Base-by-base conservation (phyloP, 2,888 invertebrate genomes). In the Lucinisca nassula region DNA sequence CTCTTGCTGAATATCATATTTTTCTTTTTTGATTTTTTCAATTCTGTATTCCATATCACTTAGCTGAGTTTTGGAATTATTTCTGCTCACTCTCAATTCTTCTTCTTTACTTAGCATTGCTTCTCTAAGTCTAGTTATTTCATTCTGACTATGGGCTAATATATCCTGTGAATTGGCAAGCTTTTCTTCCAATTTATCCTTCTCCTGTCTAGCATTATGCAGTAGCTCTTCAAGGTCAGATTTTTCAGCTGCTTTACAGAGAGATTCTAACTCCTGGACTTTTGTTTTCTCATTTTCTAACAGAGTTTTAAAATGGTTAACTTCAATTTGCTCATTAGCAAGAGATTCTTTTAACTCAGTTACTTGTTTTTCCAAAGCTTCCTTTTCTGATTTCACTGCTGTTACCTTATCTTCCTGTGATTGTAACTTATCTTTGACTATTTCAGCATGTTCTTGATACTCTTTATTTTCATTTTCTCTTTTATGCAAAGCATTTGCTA, bases 211-310 rank as follows among this genome's bases (percentile, higher is more conserved):
- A 0, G 96, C 95, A 75, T 94, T 94, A 86, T 96, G 96, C 77
- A 98, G 95, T 21, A 98, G 95, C 93, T 98, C 97, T 89, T 98
- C 98, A 67, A 98, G 95, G 95, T 98, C 98, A 58, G 97, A 97
- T 79, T 92, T 90, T 91, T 97, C 97, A 85, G 97, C 97, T 40
- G 97, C 96, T 80, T 98, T 98, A 51, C 95, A 93, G 55, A 94
- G 95, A 77, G 95, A 94, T 87, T 96, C 95, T 82, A 98, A 95
- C 94, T 98, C 98, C 84, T 93, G 89, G 87, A 98, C 98, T 97
- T 98, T 98, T 4, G 98, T 98, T 94, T 98, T 97, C 10, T 98
- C 98, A 95, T 98, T 98, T 89, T 98, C 98, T 27, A 98, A 96
- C 84, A 98, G 96, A 77, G 98, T 98, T 27, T 97, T 97, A 90